A percentile compares a stretch with the other conserved stretches of the same genome.
Evolutionary conservation across 2,113 vertebrate species (phyloP).

Genomic region (Hippopotamus amphibius): DNA sequence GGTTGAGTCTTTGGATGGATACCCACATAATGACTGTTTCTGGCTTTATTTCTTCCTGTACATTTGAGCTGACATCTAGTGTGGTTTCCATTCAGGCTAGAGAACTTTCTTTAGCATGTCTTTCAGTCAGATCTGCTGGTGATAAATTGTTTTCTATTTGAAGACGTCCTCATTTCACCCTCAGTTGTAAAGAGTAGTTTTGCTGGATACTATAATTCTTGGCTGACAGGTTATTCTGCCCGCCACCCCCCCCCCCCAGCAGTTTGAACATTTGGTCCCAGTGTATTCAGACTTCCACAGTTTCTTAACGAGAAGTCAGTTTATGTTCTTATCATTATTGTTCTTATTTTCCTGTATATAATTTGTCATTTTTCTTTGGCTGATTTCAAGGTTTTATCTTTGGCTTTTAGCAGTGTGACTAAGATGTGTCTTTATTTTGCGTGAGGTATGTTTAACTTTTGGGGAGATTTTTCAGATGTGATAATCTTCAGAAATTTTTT

Average conservation of each 20-base stretch:
- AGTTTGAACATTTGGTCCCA: background rate
- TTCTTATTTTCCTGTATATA: background rate
- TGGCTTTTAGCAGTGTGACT: background rate
- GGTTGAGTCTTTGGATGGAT: background rate
- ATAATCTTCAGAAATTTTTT: background rate
- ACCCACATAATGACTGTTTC: background rate
- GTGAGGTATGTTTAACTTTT: background rate
- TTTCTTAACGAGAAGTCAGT: background rate
- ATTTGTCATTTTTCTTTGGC: background rate
- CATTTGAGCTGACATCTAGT: background rate
- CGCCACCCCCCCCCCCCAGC: rapidly evolving
- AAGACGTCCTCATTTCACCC: background rate
- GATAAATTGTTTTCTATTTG: background rate
- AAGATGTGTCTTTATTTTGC: background rate
- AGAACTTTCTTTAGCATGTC: background rate
- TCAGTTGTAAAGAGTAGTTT: background rate
- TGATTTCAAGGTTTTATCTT: background rate
- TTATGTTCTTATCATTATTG: background rate
- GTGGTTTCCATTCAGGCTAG: background rate
- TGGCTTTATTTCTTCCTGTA: background rate
- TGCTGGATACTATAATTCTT: background rate
- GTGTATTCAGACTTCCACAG: background rate
- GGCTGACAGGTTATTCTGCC: background rate
- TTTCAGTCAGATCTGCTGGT: background rate
- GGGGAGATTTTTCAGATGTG: background rate